These are phyloP conservation scores for Hydropsyche betteni DNA, from an alignment of 2,888 invertebrate species.

Conservation along the genomic window DNA sequence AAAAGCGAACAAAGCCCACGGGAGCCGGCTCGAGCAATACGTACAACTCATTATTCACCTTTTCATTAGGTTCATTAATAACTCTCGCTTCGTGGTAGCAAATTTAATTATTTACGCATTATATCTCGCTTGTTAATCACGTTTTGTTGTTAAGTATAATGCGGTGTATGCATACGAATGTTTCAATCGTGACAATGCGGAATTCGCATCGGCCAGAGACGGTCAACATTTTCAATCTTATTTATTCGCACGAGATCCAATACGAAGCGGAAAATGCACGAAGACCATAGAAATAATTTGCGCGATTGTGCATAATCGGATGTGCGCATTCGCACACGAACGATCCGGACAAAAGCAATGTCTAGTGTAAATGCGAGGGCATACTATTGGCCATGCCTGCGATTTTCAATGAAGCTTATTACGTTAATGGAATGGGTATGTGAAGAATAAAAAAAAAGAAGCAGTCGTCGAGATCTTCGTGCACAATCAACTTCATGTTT, in stretches of 20 bases:
- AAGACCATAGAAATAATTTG: too few species aligned
- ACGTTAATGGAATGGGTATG: constrained; percentile 8
- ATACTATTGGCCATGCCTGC: constrained; percentile 15
- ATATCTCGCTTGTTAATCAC: constrained; percentile 28
- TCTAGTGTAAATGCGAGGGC: background rate
- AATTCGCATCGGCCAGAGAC: background rate
- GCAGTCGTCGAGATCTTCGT: too few species aligned
- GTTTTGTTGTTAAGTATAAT: constrained; percentile 9
- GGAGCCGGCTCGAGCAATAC: background rate
- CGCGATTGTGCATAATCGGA: background rate
- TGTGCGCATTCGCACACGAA: background rate
- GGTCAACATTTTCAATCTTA: constrained; percentile 3
- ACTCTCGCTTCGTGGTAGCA: background rate
- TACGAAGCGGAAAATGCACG: too few species aligned
- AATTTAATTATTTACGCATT: constrained; percentile 29
- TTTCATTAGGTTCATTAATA: constrained; percentile 14
- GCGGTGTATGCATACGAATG: background rate
- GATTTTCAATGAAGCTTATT: constrained; percentile 27
- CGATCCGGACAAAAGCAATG: background rate
- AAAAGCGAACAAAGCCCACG: background rate
- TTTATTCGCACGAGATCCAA: too few species aligned
- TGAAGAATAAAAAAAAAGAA: background rate
- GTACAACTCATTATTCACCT: constrained; percentile 18
- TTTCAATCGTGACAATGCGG: background rate
- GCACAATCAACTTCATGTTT: too few species aligned